Base-by-base conservation (phyloP, 2,888 invertebrate species). In the Tetragonula carbonaria region DNA sequence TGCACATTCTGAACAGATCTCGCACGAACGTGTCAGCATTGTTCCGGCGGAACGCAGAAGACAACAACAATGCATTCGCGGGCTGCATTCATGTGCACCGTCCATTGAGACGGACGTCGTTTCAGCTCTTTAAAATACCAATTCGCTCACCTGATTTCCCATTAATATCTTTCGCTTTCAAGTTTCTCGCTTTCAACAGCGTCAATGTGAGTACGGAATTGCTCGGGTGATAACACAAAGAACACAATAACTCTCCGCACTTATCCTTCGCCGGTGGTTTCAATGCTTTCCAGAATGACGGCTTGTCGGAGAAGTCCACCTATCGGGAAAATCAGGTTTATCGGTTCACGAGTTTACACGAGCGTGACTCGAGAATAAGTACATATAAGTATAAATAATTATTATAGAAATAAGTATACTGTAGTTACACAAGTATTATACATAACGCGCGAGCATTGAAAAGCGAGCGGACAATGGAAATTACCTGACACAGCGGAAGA, bases 161-260 rank as follows among this genome's bases (percentile, higher is more conserved):
- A 91, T 98, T 99, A 93, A 99, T 98, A 95, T 99, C 99, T 95
- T 99, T 99, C 68, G 99, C 99, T 95, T 99, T 99, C 88, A 99
- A 96, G 94, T 98, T 99, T 93, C 98, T 96, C 67, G 98, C 98
- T 95, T 99, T 99, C 93, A 99, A 96, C 90, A 99, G 96, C 38
- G 98, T 97, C 87, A 99, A 96, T 18, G 98, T 98, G 77, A 99
- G 95, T 85, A 98, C 97, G 90, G 98, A 98, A 95, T 98, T 98
- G 95, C 98, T 98, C 78, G 99, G 99, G 92, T 99, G 98, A 95
- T 99, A 99, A 95, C 98, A 98, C 70, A 99, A 96, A 6, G 99
- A 99, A 72, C 98, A 97, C 85, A 99, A 96, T 78, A 98, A 96
- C 94, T 98, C 98, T 0, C 98, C 98, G 92, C 98, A 98, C 94